Conservation (phyloP, 2,113 vertebrate species). For the Dendrocopos noguchii region DNA sequence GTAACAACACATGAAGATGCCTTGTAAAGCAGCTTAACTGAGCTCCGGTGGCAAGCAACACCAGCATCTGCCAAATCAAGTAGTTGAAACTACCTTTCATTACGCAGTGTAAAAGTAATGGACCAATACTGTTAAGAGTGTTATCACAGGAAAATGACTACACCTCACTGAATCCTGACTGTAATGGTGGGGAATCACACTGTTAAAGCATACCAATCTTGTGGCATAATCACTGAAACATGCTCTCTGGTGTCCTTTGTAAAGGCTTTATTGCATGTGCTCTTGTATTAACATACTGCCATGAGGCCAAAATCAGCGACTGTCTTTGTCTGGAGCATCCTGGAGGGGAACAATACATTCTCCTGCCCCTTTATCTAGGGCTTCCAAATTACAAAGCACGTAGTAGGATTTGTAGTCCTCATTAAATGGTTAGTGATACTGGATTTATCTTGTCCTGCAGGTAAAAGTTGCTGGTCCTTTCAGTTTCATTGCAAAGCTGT, state of each 20-base stretch:
- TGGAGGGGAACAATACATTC: conserved; percentile 1
- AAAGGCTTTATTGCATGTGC: conserved; percentile 2
- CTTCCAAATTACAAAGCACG: conserved; percentile 34
- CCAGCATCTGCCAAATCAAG: neutral
- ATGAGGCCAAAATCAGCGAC: neutral
- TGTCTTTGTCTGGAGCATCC: conserved; percentile 15
- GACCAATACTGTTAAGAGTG: neutral
- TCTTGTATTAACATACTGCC: conserved; percentile 3
- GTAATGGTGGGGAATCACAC: neutral
- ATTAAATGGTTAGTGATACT: conserved; percentile 25
- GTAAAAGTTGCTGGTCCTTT: conserved; percentile 44
- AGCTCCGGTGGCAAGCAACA: neutral
- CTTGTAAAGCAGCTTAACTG: neutral
- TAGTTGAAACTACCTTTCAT: neutral
- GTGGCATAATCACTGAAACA: neutral
- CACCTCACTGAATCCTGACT: neutral
- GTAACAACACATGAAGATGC: neutral
- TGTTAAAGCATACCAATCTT: neutral
- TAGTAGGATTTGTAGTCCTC: conserved; percentile 46
- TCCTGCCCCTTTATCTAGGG: conserved; percentile 21
- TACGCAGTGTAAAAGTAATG: neutral
- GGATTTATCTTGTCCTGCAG: conserved; percentile 49
- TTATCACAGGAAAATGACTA: neutral
- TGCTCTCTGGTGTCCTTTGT: neutral
- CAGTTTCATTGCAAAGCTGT: conserved; percentile 13